Base-by-base conservation (phyloP, 2,113 vertebrate species). In the Callionymus lyra region DNA sequence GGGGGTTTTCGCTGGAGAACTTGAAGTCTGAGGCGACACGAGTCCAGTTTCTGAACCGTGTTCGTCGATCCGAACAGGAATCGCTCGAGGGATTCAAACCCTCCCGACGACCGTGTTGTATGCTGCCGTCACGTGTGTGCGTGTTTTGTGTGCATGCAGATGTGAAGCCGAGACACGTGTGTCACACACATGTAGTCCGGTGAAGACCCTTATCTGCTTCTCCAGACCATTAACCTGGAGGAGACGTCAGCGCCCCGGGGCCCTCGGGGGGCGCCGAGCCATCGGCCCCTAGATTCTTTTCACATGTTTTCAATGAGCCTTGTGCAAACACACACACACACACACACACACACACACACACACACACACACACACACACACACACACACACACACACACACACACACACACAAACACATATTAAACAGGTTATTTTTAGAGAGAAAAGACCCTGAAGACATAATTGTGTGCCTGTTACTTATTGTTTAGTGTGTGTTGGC, bases 381-480 rank as follows among this genome's bases (percentile, higher is more conserved):
- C 39, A 32, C 19, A 36, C 47, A 40, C 44, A 51, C 47, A 37
- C 27, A 39, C 18, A 49, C 18, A 45, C 37, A 51, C 41, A 53
- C 8, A 27, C 21, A 27, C 21, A n/a, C 21, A 27, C 35, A 43
- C 18, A 45, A 47, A 45, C 32, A 53, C 16, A 6, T 10, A 11
- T 27, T 8, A 27, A 27, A 27, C 21, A 27, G 32, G 65, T 40
- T 80, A n/a, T 76, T 70, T 68, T 80, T 76, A 62, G 71, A n/a
- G 74, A 50, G 48, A 33, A 55, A 43, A 9, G 21, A n/a, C n/a
- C n/a, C n/a, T n/a, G n/a, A n/a, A n/a, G n/a, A n/a, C n/a, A n/a
- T n/a, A n/a, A n/a, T n/a, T n/a, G n/a, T n/a, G n/a, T n/a, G n/a
- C n/a, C n/a, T n/a, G n/a, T n/a, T n/a, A n/a, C n/a, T n/a, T n/a